Evolutionary conservation across 2,797 vertebrate genomes (phyloP).

Genomic region (Brachymystax lenok): DNA sequence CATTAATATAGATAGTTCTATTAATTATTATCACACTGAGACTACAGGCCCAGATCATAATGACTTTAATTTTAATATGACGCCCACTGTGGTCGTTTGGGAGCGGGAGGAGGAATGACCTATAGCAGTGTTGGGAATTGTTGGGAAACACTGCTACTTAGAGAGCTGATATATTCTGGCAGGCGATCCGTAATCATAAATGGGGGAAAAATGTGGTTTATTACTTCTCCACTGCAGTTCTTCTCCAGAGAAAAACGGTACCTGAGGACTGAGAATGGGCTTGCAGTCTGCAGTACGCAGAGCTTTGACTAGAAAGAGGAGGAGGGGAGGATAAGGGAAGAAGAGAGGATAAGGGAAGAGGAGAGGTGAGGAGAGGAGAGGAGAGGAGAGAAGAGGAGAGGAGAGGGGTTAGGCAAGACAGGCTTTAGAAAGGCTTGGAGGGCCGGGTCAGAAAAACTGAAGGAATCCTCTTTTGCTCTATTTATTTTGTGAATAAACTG

Average conservation of each 20-base stretch:
- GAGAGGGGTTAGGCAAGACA: background rate
- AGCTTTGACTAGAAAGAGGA: background rate
- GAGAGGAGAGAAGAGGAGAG: background rate
- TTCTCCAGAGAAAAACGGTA: slow-evolving; percentile 30
- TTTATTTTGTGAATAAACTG: slow-evolving; percentile 65
- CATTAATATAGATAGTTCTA: background rate
- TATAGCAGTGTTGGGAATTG: background rate
- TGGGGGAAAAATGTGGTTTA: slow-evolving; percentile 47
- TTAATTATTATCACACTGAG: background rate
- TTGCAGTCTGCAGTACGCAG: background rate
- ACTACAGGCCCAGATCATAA: slow-evolving; percentile 48
- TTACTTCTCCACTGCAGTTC: slow-evolving; percentile 47
- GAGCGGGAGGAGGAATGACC: slow-evolving; percentile 41
- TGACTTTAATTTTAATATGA: slow-evolving; percentile 55
- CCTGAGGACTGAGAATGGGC: slow-evolving; percentile 14
- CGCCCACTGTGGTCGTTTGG: background rate
- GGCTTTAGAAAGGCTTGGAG: slow-evolving; percentile 20
- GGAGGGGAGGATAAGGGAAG: background rate
- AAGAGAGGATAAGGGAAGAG: background rate
- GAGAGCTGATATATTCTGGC: slow-evolving; percentile 48
- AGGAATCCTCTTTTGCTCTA: slow-evolving; percentile 50
- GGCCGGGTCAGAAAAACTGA: slow-evolving; percentile 31
- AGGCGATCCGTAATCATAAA: slow-evolving; percentile 51
- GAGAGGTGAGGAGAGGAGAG: background rate
- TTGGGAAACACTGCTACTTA: slow-evolving; percentile 44